Evolutionary conservation across 2,888 invertebrate genomes (phyloP), one percentile per base, ranked within the genome.

Genomic region (Morpho achilles): DNA sequence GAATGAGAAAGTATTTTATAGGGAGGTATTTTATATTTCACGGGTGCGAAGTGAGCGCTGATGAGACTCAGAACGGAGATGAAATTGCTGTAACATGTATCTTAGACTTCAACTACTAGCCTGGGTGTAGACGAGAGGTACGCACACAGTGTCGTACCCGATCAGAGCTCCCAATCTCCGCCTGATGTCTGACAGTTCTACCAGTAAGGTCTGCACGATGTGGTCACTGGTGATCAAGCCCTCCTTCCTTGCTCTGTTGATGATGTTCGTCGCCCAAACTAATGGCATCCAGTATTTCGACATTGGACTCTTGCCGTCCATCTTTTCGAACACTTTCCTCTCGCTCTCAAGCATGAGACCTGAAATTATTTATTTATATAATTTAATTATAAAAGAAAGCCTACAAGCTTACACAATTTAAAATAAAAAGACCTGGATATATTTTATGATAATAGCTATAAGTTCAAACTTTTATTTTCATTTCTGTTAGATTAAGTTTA

Each of bases 201-300:
- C 94, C 57, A 98, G 91, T 63, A 98, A 92, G 2, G 97, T 97
- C 84, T 98, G 97, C 8, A 98, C 96, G 65, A 98, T 96, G 72
- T 97, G 98, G 82, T 98, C 98, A 69, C 96, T 96, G 51, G 94
- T 93, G 67, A 97, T 97, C 58, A 96, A 88, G 0, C 95, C 94
- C 72, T 97, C 97, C 74, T 96, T 96, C 61, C 97, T 90, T 5
- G 97, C 97, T 59, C 97, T 91, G 82, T 97, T 96, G 67, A 97
- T 96, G 64, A 97, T 96, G 79, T 97, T 97, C 6, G 97, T 96
- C 47, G 97, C 97, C 97, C 97, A 97, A 10, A 97, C 96, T 54
- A 97, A 86, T 0, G 97, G 97, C 95, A 97, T 96, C 97, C 97
- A 97, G 79, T 97, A 97, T 72, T 91, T 88, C 9, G 96, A 96